Base-by-base conservation (phyloP, 2,888 invertebrate genomes). In the Brenthis ino region DNA sequence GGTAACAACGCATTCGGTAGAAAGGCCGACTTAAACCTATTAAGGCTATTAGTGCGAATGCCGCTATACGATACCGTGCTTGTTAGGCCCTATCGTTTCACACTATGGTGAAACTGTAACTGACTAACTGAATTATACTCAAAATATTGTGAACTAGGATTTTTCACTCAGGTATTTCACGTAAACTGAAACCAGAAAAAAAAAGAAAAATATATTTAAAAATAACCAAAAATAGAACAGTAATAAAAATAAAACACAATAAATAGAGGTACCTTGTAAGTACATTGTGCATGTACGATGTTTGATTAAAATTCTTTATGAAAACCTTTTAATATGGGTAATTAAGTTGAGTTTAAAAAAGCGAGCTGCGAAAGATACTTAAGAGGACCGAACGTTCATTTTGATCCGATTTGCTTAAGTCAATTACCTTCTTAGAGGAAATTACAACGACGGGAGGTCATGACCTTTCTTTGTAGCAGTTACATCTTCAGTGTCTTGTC, bases 361-460 rank as follows among this genome's bases (percentile, higher is more conserved):
- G 6, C 4, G n/a, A 60, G n/a, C 28, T 50, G n/a, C 12, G n/a
- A 53, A 33, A 53, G 43, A 37, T 53, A 53, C 37, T 53, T 20
- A 14, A 53, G 53, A n/a, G 51, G 55, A 51, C 61, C 51, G 24
- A 50, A 61, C 37, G 66, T 66, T 54, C 53, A 55, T 61, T 24
- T 67, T 67, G 61, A 67, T 67, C 67, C 61, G 55, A 67, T 67
- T 67, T 56, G 20, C 54, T 61, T 67, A 67, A 67, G 67, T 67
- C 67, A 61, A 67, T 67, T 67, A 61, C 61, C 61, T 61, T 67
- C 61, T 61, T 56, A 61, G 55, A 56, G 33, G 48, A 55, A 43
- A 64, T 64, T 61, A 67, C 61, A 28, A 50, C 50, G 60, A 37
- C 55, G 37, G 54, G 55, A 56, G 67, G 60, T 61, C 58, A 55